These are phyloP conservation scores for Chaetoderma sp. DNA, from an alignment of 2,888 invertebrate species.

Conservation along the genomic window DNA sequence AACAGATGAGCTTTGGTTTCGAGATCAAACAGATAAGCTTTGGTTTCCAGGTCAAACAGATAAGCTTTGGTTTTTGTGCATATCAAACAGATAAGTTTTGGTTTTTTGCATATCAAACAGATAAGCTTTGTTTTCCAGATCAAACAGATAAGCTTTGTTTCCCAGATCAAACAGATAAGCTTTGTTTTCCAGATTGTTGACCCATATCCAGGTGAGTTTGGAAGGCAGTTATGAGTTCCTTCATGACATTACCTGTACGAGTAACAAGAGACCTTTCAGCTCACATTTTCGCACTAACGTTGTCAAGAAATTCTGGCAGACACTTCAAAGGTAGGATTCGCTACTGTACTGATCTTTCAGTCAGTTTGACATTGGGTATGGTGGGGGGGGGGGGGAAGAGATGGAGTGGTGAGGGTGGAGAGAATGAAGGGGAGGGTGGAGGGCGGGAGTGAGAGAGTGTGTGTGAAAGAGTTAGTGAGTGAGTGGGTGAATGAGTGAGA, in stretches of 20 bases:
- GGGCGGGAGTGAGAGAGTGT: neutral
- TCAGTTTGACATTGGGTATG: too few species aligned
- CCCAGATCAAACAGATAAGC: too few species aligned
- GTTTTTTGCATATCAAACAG: neutral
- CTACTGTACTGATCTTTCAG: too few species aligned
- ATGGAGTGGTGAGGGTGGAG: too few species aligned
- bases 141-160: too few species aligned
- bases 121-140: constrained; percentile 13
- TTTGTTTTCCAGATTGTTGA: constrained; percentile 49
- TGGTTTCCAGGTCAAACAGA: too few species aligned
- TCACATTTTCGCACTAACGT: constrained; percentile 78
- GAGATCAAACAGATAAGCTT: too few species aligned
- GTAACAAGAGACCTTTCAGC: constrained; percentile 71
- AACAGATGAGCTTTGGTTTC: too few species aligned
- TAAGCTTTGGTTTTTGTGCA: too few species aligned
- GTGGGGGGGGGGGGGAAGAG: too few species aligned
- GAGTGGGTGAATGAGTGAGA: neutral
- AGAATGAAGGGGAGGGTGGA: too few species aligned
- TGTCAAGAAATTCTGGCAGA: constrained; percentile 78
- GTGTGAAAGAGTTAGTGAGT: neutral
- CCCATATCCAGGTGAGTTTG: constrained; percentile 62
- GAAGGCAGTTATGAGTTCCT: constrained; percentile 79
- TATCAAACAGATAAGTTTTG: neutral
- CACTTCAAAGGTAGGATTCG: constrained; percentile 62
- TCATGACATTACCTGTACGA: constrained; percentile 77